Evolutionary conservation across 2,113 vertebrate genomes (phyloP), one percentile per base, ranked within the genome.

Genomic region (Hylia prasina): DNA sequence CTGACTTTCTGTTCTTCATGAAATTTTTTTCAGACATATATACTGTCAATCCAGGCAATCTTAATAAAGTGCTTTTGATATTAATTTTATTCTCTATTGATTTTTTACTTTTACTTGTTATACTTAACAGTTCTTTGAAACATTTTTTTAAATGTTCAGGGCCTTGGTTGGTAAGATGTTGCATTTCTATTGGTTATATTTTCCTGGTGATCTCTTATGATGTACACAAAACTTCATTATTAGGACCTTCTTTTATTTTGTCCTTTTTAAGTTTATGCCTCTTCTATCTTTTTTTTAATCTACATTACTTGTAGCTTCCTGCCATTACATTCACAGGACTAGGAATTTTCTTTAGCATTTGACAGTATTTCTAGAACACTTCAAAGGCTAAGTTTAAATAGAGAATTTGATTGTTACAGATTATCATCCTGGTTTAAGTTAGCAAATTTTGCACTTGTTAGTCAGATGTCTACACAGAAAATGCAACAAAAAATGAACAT

Each of bases 221-320:
- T 4, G 3, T 61, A 19, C 1, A 0, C 18, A 7, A 64, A 58
- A 47, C 5, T 58, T 42, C 12, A 58, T 76, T 75, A n/a, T 70
- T 81, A 18, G 45, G 11, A 63, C 5, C 1, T n/a, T 24, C n/a
- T 19, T 40, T 18, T 21, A 12, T 33, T 56, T 42, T 11, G 22
- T 48, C n/a, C n/a, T 47, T 47, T 47, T 22, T 9, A 13, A n/a
- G n/a, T 60, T 28, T 15, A 11, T 35, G 11, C 5, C 4, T 42
- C 1, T 33, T 24, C 7, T 11, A 10, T n/a, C 11, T 14, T 37
- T 28, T 18, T 24, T 57, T 11, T 2, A 2, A 13, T 51, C 4
- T 40, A 5, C 19, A 7, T 42, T 33, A 5, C 7, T 57, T 84
- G 7, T 37, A 66, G 5, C 4, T 69, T n/a, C 10, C 10, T 79